These are phyloP conservation scores for Anas georgica DNA, from an alignment of 2,797 vertebrate species.

Conservation along the genomic window DNA sequence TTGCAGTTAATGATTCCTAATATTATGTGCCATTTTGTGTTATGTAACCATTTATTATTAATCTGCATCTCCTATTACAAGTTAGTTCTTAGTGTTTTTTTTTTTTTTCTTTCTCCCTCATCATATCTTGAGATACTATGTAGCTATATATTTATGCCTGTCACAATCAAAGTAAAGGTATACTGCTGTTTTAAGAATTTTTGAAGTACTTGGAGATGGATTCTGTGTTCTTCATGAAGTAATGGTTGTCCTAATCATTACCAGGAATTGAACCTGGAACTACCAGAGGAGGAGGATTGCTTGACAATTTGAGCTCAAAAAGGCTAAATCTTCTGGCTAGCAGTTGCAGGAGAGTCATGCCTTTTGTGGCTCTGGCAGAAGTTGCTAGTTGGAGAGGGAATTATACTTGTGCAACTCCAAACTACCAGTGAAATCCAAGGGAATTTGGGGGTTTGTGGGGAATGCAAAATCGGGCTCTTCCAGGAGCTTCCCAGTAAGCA, in stretches of 20 bases:
- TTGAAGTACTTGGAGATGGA: not conserved
- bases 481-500: slow-evolving; percentile 39
- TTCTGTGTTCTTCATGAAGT: slow-evolving; percentile 14
- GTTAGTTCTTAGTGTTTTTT: not conserved
- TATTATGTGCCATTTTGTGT: slow-evolving; percentile 60
- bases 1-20: slow-evolving; percentile 61
- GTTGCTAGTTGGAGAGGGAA: slow-evolving; percentile 34
- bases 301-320: slow-evolving; percentile 57
- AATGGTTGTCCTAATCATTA: slow-evolving; percentile 58
- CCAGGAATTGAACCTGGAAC: slow-evolving; percentile 69
- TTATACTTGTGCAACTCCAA: slow-evolving; percentile 58
- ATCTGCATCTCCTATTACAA: slow-evolving; percentile 32
- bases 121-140: not conserved
- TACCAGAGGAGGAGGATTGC: slow-evolving; percentile 35
- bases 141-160: not conserved
- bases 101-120: fast-evolving
- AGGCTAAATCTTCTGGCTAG: slow-evolving; percentile 58
- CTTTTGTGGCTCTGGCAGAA: slow-evolving; percentile 66
- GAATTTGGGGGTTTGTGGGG: slow-evolving; percentile 58
- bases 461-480: slow-evolving; percentile 51
- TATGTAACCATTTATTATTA: slow-evolving; percentile 60
- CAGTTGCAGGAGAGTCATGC: slow-evolving; percentile 43
- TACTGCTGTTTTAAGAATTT: not conserved
- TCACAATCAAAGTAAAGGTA: not conserved
- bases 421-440: slow-evolving; percentile 52